These are phyloP conservation scores for Ectropis crepuscularia DNA, from an alignment of 2,888 invertebrate genomes.

Conservation along the genomic window DNA sequence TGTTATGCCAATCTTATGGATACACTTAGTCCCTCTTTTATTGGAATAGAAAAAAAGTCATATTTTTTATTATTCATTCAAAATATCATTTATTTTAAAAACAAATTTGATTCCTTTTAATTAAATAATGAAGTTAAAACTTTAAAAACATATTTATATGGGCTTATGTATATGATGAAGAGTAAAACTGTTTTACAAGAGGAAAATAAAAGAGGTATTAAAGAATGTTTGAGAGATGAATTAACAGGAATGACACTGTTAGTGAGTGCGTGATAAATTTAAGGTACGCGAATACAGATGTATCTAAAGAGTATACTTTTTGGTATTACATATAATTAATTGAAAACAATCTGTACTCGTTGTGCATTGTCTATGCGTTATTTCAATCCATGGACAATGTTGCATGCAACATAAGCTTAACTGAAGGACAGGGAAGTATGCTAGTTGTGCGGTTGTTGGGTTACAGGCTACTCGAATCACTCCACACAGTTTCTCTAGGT, in stretches of 20 bases:
- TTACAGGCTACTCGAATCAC: slow-evolving; percentile 48
- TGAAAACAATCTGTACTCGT: slow-evolving; percentile 49
- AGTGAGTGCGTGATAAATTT: slow-evolving; percentile 72
- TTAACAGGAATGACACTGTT: slow-evolving; percentile 76
- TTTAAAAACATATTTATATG: background rate
- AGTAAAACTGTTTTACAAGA: background rate
- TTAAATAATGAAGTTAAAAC: background rate
- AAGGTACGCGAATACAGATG: slow-evolving; percentile 57
- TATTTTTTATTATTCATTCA: no score
- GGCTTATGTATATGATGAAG: no score
- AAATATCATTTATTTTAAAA: no score
- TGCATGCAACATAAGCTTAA: slow-evolving; percentile 76
- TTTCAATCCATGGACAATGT: slow-evolving; percentile 50
- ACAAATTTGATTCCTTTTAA: no score
- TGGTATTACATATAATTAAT: background rate
- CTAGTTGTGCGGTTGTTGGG: slow-evolving; percentile 55
- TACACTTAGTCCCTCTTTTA: slow-evolving; percentile 35
- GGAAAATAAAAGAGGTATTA: slow-evolving; percentile 30
- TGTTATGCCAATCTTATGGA: slow-evolving; percentile 27
- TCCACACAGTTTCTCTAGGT: slow-evolving; percentile 54
- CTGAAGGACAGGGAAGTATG: slow-evolving; percentile 79
- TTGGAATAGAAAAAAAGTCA: background rate
- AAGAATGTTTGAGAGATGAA: slow-evolving; percentile 42
- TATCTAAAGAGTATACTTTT: slow-evolving; percentile 1
- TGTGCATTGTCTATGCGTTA: slow-evolving; percentile 55